Conservation (phyloP, 2,113 vertebrate genomes). For the Turdus rufiventris region DNA sequence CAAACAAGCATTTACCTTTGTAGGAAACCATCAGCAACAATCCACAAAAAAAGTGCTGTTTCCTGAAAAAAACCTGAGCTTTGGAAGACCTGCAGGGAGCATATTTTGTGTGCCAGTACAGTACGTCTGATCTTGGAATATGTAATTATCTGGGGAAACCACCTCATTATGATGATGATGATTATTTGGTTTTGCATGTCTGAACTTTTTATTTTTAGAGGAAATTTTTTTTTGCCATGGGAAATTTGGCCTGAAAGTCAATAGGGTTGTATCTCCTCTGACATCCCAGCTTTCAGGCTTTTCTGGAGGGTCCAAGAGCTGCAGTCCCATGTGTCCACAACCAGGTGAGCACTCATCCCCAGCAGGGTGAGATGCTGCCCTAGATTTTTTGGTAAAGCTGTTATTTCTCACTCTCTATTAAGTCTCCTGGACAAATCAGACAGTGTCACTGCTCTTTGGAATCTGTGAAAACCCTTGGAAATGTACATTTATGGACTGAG, state of each 20-base stretch:
- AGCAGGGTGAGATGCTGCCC: not conserved
- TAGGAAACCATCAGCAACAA: not conserved
- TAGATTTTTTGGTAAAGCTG: not conserved
- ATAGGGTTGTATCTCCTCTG: not conserved
- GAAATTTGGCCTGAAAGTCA: not conserved
- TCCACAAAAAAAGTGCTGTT: not conserved
- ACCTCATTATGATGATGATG: not conserved
- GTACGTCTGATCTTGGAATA: not conserved
- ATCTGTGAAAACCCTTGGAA: not conserved
- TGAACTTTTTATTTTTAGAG: constrained; percentile 5
- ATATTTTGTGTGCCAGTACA: not conserved
- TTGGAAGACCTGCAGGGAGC: not conserved
- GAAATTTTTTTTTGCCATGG: not conserved
- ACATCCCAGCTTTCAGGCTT: not conserved
- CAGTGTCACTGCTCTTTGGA: not conserved
- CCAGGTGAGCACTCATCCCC: not conserved
- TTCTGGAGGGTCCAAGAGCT: not conserved
- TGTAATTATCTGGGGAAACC: not conserved
- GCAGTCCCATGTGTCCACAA: not conserved
- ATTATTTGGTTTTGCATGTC: not conserved
- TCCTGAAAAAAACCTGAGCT: not conserved
- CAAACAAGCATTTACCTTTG: not conserved
- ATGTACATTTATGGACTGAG: not conserved
- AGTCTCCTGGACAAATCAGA: not conserved
- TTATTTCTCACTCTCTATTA: not conserved